These are phyloP conservation scores for Sipha maydis DNA, from an alignment of 2,888 invertebrate species.

Conservation along the genomic window DNA sequence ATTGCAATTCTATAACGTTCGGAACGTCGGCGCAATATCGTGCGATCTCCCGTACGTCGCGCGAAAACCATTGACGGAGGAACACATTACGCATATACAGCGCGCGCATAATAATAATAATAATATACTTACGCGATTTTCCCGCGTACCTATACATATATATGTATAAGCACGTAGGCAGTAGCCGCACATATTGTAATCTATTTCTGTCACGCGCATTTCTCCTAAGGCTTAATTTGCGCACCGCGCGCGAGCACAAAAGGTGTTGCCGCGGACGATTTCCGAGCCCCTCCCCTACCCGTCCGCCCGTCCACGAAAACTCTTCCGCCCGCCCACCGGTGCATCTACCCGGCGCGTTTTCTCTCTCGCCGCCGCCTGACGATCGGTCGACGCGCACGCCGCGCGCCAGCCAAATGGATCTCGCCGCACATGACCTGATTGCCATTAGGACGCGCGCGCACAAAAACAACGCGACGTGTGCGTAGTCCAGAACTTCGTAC, in stretches of 20 bases:
- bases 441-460: not conserved
- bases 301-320: not conserved
- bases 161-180: no score
- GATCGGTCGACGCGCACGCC: conserved; percentile 29
- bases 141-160: not conserved
- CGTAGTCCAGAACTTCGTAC: not conserved
- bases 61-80: no score
- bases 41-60: no score
- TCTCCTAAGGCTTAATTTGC: not conserved
- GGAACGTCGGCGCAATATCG: no score
- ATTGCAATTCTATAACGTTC: no score
- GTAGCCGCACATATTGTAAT: not conserved
- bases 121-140: not conserved
- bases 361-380: conserved; percentile 39
- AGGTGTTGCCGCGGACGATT: not conserved
- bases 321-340: no score
- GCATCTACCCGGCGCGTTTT: conserved; percentile 13
- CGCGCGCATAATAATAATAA: no score
- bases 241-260: not conserved
- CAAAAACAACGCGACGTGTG: no score
- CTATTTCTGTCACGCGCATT: conserved; percentile 11
- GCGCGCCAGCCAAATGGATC: conserved; percentile 47
- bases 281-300: no score
- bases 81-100: no score
- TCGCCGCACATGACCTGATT: conserved; percentile 46